Conservation (phyloP, 2,888 invertebrate species). For the Drosophila bunnanda region DNA sequence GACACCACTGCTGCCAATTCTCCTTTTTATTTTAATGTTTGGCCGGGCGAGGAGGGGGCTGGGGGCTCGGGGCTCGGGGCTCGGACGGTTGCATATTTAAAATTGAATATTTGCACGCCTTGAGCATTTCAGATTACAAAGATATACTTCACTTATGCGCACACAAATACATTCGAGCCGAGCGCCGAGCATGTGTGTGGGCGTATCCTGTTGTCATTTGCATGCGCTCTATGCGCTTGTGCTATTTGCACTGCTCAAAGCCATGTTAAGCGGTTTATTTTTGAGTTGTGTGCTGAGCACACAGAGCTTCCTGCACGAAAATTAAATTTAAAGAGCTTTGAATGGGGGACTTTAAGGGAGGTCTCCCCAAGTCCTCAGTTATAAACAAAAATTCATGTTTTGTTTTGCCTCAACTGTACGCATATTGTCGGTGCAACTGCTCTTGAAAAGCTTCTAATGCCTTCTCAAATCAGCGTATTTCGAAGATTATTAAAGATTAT, state of each 20-base stretch:
- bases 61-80: background rate
- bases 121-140: constrained; percentile 77
- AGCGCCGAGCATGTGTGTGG: constrained; percentile 26
- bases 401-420: background rate
- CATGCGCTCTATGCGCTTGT: constrained; percentile 72
- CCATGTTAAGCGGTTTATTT: constrained; percentile 75
- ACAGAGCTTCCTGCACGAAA: constrained; percentile 26
- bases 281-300: constrained; percentile 46
- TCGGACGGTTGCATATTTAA: constrained; percentile 68
- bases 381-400: constrained; percentile 1
- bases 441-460: too few species aligned
- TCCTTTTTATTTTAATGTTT: constrained; percentile 31
- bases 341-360: background rate
- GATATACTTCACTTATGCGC: constrained; percentile 70
- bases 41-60: background rate
- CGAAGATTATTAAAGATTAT: background rate
- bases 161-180: constrained; percentile 48
- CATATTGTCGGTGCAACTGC: background rate
- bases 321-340: constrained; percentile 43
- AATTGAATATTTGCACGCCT: constrained; percentile 80
- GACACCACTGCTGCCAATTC: constrained; percentile 8
- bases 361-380: background rate
- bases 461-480: background rate
- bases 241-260: constrained; percentile 76
- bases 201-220: constrained; percentile 70